Conservation (phyloP, 2,888 invertebrate species). For the Drosophila mimetica region DNA sequence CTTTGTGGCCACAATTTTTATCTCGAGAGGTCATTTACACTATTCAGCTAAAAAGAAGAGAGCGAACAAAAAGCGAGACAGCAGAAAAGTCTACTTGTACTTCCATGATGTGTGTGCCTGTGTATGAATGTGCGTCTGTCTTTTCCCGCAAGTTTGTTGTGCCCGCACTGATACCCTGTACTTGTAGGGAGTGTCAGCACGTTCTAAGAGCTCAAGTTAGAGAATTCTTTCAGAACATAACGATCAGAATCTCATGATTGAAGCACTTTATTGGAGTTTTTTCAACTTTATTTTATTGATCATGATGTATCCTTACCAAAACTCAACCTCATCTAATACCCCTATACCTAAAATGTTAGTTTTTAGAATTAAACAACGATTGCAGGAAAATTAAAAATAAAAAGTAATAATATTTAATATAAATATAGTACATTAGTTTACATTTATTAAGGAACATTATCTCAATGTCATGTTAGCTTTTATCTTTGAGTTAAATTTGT, state of each 20-base stretch:
- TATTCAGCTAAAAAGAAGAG: conserved; percentile 37
- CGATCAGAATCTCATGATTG: neutral
- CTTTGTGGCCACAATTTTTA: conserved; percentile 75
- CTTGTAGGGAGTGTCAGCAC: neutral
- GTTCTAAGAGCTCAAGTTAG: too few relatives aligned
- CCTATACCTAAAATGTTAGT: too few relatives aligned
- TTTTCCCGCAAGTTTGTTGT: conserved; percentile 9
- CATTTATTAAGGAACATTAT: too few relatives aligned
- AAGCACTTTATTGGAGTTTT: neutral
- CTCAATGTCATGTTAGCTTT: too few relatives aligned
- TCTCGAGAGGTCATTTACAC: conserved; percentile 82
- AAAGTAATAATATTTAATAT: too few relatives aligned
- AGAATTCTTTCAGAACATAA: too few relatives aligned
- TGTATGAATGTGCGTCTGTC: conserved; percentile 14
- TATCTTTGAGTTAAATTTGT: too few relatives aligned
- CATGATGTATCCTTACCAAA: too few relatives aligned
- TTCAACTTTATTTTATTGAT: neutral
- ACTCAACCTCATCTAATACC: too few relatives aligned
- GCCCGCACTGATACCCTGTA: conserved; percentile 20
- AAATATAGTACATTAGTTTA: too few relatives aligned
- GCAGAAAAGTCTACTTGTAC: conserved; percentile 38
- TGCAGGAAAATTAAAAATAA: too few relatives aligned
- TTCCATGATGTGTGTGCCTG: conserved; percentile 21
- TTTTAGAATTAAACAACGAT: too few relatives aligned
- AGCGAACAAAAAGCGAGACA: conserved; percentile 31